Conservation (phyloP, 92 coral and sea anemone species). For the Porites rus region DNA sequence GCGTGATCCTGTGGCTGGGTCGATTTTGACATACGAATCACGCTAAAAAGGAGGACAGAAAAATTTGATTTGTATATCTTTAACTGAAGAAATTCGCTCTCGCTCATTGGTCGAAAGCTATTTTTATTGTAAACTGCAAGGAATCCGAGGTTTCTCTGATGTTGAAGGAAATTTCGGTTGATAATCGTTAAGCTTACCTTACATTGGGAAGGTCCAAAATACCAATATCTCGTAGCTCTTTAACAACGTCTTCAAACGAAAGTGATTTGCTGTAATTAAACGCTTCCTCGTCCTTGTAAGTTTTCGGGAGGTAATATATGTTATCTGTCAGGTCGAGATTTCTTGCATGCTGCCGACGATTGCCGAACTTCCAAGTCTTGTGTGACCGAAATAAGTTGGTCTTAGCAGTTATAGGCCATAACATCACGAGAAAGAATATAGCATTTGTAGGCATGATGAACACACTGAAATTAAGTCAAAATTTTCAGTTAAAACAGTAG, state of each 20-base stretch:
- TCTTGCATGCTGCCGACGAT: not conserved
- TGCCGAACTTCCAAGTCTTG: constrained; percentile 21
- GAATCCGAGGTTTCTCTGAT: no score
- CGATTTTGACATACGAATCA: constrained; percentile 4
- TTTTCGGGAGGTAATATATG: not conserved
- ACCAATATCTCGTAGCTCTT: constrained; percentile 1
- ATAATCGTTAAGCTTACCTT: not conserved
- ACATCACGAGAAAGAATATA: not conserved
- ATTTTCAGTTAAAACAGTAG: no score
- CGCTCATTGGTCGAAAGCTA: not conserved
- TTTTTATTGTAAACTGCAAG: no score
- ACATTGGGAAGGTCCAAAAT: constrained; percentile 24
- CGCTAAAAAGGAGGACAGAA: not conserved
- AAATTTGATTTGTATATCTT: no score
- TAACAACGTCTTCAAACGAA: constrained; percentile 18
- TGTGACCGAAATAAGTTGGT: not conserved
- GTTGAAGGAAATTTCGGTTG: not conserved
- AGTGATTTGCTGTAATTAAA: not conserved
- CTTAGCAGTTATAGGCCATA: not conserved
- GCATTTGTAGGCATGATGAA: not conserved
- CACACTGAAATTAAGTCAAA: not conserved
- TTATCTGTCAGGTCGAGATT: not conserved
- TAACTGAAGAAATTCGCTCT: not conserved
- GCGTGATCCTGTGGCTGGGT: not conserved
- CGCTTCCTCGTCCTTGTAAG: not conserved